Percentiles rank a stretch among this genome's conserved stretches.
Conservation (phyloP, 2,888 invertebrate species). For the Cecidostiba fungosa region DNA sequence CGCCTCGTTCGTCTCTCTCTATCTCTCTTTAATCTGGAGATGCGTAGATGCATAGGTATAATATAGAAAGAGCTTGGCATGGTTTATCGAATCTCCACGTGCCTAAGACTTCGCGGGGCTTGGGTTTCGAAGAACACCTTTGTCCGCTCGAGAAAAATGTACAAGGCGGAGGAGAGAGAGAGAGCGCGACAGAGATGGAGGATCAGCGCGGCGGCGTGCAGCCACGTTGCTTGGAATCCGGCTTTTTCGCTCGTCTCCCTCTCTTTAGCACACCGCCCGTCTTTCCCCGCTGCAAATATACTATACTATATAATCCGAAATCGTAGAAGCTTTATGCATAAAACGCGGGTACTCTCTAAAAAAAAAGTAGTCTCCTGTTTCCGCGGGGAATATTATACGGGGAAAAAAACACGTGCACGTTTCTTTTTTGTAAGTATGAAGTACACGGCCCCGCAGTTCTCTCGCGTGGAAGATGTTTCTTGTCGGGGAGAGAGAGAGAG, state of each 20-base stretch:
- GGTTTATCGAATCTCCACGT: neutral
- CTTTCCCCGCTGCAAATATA: neutral
- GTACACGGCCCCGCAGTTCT: neutral
- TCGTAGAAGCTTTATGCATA: neutral
- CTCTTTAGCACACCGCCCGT: neutral
- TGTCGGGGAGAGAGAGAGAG: neutral
- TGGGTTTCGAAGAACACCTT: neutral
- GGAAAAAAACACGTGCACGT: constrained; percentile 51
- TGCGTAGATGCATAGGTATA: neutral
- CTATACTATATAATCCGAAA: neutral
- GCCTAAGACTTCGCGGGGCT: too few relatives aligned
- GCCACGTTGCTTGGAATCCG: constrained; percentile 62
- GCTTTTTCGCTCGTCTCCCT: constrained; percentile 50
- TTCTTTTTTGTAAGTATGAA: neutral
- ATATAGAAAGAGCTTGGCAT: neutral
- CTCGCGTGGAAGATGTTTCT: neutral
- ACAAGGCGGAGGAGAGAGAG: neutral
- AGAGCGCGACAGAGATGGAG: constrained; percentile 18
- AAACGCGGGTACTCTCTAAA: neutral
- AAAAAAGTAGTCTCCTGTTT: constrained; percentile 15
- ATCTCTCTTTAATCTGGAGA: neutral
- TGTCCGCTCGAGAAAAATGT: neutral
- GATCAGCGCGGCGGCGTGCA: constrained; percentile 6
- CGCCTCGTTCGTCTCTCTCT: neutral
- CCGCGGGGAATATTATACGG: neutral